Evolutionary conservation across 2,888 invertebrate species (phyloP).

Genomic region (Mylabris sibirica): DNA sequence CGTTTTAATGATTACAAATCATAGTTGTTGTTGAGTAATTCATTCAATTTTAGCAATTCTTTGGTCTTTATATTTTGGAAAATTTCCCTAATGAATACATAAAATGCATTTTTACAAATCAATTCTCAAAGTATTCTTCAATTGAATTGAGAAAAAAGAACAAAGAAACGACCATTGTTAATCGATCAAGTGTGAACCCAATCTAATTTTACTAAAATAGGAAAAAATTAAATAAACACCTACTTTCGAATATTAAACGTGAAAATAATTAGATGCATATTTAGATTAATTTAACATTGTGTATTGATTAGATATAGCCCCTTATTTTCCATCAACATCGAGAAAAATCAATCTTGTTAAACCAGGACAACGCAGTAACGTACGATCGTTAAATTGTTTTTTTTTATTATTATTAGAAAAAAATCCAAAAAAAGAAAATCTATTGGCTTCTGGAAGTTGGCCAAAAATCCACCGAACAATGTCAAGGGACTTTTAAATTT

Average conservation of each 20-base stretch:
- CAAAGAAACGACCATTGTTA: conserved; percentile 3
- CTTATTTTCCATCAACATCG: background rate
- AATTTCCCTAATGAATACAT: background rate
- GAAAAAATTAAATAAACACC: background rate
- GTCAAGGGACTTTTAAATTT: conserved; percentile 3
- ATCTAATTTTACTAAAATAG: background rate
- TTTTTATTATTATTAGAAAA: background rate
- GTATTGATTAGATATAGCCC: conserved; percentile 16
- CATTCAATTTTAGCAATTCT: background rate
- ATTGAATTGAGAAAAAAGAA: background rate
- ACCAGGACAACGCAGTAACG: conserved; percentile 9
- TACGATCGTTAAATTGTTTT: background rate
- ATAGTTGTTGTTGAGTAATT: background rate
- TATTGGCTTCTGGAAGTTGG: background rate
- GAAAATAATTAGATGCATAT: background rate
- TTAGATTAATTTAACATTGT: background rate
- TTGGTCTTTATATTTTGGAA: background rate
- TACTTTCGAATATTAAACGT: background rate
- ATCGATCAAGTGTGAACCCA: conserved; percentile 12
- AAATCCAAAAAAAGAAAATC: background rate
- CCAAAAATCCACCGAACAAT: conserved; percentile 9
- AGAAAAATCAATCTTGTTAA: conserved; percentile 15
- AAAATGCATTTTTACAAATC: background rate
- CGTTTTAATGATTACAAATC: conserved; percentile 23
- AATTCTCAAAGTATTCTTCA: background rate